Base-by-base conservation (phyloP, 2,888 invertebrate species). In the Pimpla rufipes region DNA sequence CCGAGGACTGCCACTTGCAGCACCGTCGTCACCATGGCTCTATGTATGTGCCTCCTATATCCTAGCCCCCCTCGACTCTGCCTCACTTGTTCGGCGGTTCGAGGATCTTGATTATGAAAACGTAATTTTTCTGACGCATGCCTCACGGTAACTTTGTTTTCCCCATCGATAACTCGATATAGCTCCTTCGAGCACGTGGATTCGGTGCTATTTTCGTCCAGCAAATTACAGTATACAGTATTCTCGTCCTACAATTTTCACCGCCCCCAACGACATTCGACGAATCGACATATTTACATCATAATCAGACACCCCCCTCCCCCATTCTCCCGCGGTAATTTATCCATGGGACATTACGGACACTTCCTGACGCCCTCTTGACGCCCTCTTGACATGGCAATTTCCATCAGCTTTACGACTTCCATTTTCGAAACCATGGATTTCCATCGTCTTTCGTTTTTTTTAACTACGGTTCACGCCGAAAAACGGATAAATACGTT, bases 1-100 rank as follows among this genome's bases (percentile, higher is more conserved):
- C 23, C 45, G 57, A 55, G 57, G 55, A 35, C 66, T 83, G 59
- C 71, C 81, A 73, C 35, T 84, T 71, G 66, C 83, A 76, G 68
- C 68, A 40, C 18, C 70, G 45, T 47, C 79, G 40, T 5, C 29
- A 68, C 47, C 42, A 57, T 71, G 29, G 29, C 29, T 29, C 29
- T 29, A 29, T 29, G 29, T 29, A 29, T 29, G 29, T 2, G 3
- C 29, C 29, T 29, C 11, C 18, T 40, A 42, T 45, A 45, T n/a
- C 8, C 64, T 18, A 37, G 47, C 45, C n/a, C 35, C 52, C 50
- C 10, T 45, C 10, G 23, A 45, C 8, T 70, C 18, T 40, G 5
- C 73, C 23, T 47, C 35, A 21, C 45, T 73, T 66, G 71, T 66
- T 79, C 52, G 52, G 21, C 16, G 16, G 40, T 52, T 42, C 23